Percentiles rank a stretch among this genome's conserved stretches.
These are phyloP conservation scores for Rhadina sibilatrix DNA, from an alignment of 2,113 vertebrate genomes.

Conservation along the genomic window DNA sequence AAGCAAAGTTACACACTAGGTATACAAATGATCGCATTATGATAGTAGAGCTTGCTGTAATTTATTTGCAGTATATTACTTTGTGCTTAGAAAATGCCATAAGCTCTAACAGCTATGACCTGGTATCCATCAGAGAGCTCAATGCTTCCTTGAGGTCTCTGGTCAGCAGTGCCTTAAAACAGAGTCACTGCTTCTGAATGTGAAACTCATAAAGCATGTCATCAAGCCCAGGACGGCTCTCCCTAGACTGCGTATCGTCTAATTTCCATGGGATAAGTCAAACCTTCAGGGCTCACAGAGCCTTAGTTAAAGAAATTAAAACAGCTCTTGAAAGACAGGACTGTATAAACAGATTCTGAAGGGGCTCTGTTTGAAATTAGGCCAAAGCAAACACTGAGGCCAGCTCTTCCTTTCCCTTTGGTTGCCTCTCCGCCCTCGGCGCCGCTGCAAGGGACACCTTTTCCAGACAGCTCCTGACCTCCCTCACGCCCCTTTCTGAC, in stretches of 20 bases:
- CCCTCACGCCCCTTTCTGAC: not conserved
- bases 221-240: not conserved
- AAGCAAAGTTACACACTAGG: not conserved
- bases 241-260: constrained; percentile 17
- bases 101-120: not conserved
- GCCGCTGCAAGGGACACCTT: not conserved
- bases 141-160: not conserved
- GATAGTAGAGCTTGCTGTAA: not conserved
- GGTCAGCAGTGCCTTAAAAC: not conserved
- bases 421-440: not conserved
- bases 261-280: constrained; percentile 28
- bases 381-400: constrained; percentile 44
- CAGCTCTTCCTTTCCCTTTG: not conserved
- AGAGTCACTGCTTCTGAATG: not conserved
- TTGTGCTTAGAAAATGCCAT: not conserved
- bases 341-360: constrained; percentile 52
- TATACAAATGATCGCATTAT: not conserved
- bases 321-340: constrained; percentile 57
- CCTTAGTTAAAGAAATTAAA: constrained; percentile 63
- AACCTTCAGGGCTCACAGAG: constrained; percentile 22
- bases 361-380: constrained; percentile 44
- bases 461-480: constrained; percentile 10
- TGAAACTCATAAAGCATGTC: not conserved
- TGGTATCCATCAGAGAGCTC: not conserved
- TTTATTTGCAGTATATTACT: not conserved